These are phyloP conservation scores for Triplophysa tibetana DNA, from an alignment of 2,113 vertebrate species.

Conservation along the genomic window DNA sequence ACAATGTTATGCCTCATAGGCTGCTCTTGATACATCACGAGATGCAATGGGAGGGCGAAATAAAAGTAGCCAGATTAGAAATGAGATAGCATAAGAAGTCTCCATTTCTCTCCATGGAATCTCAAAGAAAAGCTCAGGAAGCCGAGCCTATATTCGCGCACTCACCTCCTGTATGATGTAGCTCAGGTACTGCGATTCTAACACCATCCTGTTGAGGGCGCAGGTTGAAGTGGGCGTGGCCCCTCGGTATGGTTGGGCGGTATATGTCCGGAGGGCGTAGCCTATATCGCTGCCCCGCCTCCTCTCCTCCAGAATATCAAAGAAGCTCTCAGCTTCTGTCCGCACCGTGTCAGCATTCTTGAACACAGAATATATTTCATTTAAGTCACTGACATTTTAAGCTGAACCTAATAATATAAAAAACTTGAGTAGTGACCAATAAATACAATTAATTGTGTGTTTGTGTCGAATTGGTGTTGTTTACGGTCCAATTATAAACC, in stretches of 20 bases:
- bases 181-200: constrained; percentile 83
- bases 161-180: constrained; percentile 86
- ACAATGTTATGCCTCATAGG: no score
- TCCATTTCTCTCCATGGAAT: no score
- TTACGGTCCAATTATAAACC: no score
- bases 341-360: constrained; percentile 43
- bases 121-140: no score
- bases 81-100: no score
- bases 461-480: no score
- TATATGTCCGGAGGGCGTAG: constrained; percentile 85
- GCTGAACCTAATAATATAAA: no score
- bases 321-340: constrained; percentile 80
- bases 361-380: background rate
- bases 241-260: constrained; percentile 78
- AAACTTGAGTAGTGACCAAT: no score
- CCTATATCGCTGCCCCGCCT: constrained; percentile 82
- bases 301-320: constrained; percentile 88
- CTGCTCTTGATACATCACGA: no score
- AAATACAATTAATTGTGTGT: no score
- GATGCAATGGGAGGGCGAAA: no score
- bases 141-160: background rate
- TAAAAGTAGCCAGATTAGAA: no score
- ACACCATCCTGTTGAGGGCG: constrained; percentile 80
- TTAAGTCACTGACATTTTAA: background rate
- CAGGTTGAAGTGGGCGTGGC: constrained; percentile 73